Evolutionary conservation across 2,888 invertebrate genomes (phyloP), one percentile per base, ranked within the genome.

Genomic region (Athrips mouffetella): DNA sequence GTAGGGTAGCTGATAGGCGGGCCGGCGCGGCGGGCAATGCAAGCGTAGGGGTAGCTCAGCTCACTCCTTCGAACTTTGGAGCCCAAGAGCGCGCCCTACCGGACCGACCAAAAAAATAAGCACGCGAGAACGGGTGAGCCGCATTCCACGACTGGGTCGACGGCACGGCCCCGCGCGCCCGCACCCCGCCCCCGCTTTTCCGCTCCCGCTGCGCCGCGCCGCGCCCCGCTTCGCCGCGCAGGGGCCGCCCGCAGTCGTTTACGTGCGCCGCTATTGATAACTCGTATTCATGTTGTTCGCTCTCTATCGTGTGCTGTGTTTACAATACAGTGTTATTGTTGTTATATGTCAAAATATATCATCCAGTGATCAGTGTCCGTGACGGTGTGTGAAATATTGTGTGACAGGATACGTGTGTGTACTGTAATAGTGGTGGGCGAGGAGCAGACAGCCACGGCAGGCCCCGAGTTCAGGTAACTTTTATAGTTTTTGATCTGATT

Each of bases 141-240:
- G 76, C 85, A 84, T 84, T 84, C 84, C 83, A 73, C 77, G 77
- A 80, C 78, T 80, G 75, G 83, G 83, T 81, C 82, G 84, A 74
- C 83, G 78, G 73, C 73, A 73, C 71, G 70, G 74, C 73, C 67
- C 73, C 72, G 64, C 63, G 66, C 71, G 62, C 70, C 62, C 20
- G 20, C n/a, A 8, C 35, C 20, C 10, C 20, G 55, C 68, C 59
- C 51, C 57, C 58, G 30, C 45, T 55, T 49, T 50, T 45, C 50
- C 57, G 16, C 42, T 13, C 29, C 52, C 51, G 52, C 55, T n/a
- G n/a, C n/a, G n/a, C 45, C 40, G 49, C 44, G 55, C 51, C 42
- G 42, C 50, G 57, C 52, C 49, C 57, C 54, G 45, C 50, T 48
- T 51, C 58, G 48, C 49, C 47, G 48, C 31, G 45, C 49, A 29